A percentile compares a stretch with the other conserved stretches of the same genome.
phyloP scores from a whole-genome alignment of 1,140 invertebrate genomes.

The Delia radicum region DNA sequence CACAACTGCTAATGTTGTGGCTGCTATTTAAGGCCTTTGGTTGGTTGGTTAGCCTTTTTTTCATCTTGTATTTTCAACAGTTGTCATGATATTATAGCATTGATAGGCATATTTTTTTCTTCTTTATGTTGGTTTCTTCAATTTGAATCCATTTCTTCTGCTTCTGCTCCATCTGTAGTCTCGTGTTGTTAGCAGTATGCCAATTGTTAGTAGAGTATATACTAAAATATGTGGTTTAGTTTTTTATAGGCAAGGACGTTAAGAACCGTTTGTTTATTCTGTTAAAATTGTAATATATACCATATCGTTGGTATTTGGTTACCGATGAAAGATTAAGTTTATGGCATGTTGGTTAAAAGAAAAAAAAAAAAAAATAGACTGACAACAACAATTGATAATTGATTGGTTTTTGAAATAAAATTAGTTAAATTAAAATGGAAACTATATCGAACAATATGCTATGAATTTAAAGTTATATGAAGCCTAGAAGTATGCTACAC shows the following conservation, averaged over 20 bases:
- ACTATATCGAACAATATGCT: no score
- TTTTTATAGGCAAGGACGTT: conserved; percentile 7
- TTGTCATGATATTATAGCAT: conserved; percentile 20
- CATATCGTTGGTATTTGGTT: background rate
- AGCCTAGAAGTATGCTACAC: no score
- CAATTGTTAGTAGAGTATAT: background rate
- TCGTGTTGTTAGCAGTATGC: background rate
- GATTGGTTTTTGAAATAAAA: background rate
- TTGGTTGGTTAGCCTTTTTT: no score
- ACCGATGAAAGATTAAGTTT: background rate
- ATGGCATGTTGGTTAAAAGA: background rate
- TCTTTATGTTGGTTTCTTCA: background rate
- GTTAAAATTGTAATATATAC: background rate
- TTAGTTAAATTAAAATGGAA: background rate
- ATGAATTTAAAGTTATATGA: no score
- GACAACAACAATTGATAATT: background rate
- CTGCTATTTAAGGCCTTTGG: conserved; percentile 8
- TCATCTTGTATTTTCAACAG: conserved; percentile 1
- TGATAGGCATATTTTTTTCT: conserved; percentile 15
- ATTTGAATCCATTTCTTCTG: no score
- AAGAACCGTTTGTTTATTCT: conserved; percentile 2
- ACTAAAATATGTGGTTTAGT: background rate
- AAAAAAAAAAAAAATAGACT: no score
- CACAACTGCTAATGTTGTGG: background rate
- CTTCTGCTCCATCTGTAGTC: background rate